phyloP scores from a whole-genome alignment of 2,113 vertebrate genomes.

The Sander lucioperca region DNA sequence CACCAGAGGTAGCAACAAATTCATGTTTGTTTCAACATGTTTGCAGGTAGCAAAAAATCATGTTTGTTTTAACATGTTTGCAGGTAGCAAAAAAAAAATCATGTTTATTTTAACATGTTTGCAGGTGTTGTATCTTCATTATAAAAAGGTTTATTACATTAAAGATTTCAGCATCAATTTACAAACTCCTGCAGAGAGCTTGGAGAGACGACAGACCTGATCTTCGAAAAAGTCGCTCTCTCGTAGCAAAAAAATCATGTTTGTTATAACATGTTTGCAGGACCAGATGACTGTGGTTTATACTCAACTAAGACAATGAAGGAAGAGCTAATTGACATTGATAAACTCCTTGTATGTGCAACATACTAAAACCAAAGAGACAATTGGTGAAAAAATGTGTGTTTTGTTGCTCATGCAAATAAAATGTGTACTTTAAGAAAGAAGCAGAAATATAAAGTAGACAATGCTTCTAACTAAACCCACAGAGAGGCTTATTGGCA shows the following conservation, averaged over 20 bases:
- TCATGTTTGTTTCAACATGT: neutral
- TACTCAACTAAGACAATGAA: neutral
- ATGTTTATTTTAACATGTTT: no score
- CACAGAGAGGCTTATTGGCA: conserved; percentile 50
- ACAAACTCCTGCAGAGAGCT: no score
- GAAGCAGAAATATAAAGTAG: conserved; percentile 26
- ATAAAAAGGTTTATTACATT: no score
- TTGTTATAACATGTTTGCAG: neutral
- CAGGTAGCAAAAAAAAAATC: no score
- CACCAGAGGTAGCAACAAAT: neutral
- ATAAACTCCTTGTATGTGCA: neutral
- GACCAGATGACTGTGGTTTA: neutral
- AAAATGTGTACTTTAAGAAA: conserved; percentile 31
- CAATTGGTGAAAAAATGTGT: neutral
- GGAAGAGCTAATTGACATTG: neutral
- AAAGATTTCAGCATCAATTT: no score
- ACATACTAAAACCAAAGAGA: neutral
- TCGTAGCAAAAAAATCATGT: conserved; percentile 1
- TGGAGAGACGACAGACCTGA: no score
- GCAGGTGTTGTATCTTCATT: no score
- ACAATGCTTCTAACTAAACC: conserved; percentile 21
- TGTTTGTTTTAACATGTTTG: no score
- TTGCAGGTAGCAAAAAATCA: neutral
- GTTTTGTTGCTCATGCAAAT: conserved; percentile 5
- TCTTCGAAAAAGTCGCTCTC: no score